Base-by-base conservation (phyloP, 2,888 invertebrate genomes). In the Yponomeuta evonymella region DNA sequence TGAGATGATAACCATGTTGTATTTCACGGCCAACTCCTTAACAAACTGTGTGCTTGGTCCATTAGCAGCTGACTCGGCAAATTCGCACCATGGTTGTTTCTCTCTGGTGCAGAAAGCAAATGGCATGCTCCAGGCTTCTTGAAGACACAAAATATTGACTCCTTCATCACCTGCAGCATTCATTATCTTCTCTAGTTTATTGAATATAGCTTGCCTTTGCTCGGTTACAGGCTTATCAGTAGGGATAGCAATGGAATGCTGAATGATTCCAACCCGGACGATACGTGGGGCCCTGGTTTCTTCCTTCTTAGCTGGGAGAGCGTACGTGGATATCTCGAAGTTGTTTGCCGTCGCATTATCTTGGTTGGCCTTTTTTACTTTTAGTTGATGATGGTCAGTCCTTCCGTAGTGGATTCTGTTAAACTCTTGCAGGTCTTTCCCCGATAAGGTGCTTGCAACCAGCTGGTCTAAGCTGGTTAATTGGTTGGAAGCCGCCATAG, bases 91-190 rank as follows among this genome's bases (percentile, higher is more conserved):
- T 0, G 99, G 99, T 73, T 95, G 94, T 81, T 98, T 98, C 87
- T 98, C 98, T 72, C 99, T 94, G 0, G 99, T 99, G 84, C 99
- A 99, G 90, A 99, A 99, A 0, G 97, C 98, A 92, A 99, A 99
- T 0, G 99, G 99, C 99, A 99, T 99, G 67, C 95, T 95, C 99
- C 99, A 99, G 2, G 98, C 97, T 91, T 99, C 99, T 89, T 99
- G 99, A 73, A 99, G 94, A 81, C 99, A 98, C 70, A 99, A 82
- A 36, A 99, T 92, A 83, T 99, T 99, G 58, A 97, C 98, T 2
- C 95, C 95, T 78, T 95, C 95, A 48, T 84, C 82, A 0, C 95
- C 96, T 2, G 99, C 99, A 11, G 95, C 93, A 71, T 95, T 93
- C 43, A 98, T 94, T n/a, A 98, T 95, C 69, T 92, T 92, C 65